Evolutionary conservation across 1,140 invertebrate genomes (phyloP), one percentile per base, ranked within the genome.

Genomic region (Drosophila kurseongensis): DNA sequence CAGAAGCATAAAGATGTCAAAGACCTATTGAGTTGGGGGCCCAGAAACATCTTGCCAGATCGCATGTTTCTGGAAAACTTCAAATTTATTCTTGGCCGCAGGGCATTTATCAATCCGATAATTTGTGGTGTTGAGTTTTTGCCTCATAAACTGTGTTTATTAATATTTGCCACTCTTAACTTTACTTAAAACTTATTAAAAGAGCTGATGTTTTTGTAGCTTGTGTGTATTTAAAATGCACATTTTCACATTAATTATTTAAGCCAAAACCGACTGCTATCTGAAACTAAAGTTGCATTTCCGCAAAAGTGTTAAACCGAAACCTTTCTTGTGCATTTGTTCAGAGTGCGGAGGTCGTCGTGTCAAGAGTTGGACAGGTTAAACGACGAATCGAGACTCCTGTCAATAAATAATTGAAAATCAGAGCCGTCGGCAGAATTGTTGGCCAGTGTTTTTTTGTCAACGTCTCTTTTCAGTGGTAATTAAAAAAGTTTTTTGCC

Each of bases 401-500:
- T 80, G 75, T 88, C 83, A 88, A 83, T 88, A 78, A 77, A 82
- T 88, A 88, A 88, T 88, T 88, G 84, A 88, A 88, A 83, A 74
- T 76, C 75, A 59, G 57, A 47, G 76, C 79, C 60, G 36, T 40
- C 50, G 73, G 58, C 66, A 29, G 44, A 52, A 52, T 52, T 56
- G 18, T 50, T 52, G 62, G 3, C 59, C 16, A 36, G 42, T 51
- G 63, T 51, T 67, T 66, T 51, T 75, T 75, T 38, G 35, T 18
- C 52, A 45, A 41, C 68, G 65, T 69, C 47, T 38, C 60, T 73
- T 85, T 85, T 68, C 47, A 57, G 57, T 48, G 83, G 84, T 88
- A 88, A 89, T 88, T 88, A 88, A 88, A 88, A 88, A 86, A 88
- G 42, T 89, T 88, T 86, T 88, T 68, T 32, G 29, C 48, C 36